Conservation (phyloP, 2,888 invertebrate species). For the Deroplatys truncata region DNA sequence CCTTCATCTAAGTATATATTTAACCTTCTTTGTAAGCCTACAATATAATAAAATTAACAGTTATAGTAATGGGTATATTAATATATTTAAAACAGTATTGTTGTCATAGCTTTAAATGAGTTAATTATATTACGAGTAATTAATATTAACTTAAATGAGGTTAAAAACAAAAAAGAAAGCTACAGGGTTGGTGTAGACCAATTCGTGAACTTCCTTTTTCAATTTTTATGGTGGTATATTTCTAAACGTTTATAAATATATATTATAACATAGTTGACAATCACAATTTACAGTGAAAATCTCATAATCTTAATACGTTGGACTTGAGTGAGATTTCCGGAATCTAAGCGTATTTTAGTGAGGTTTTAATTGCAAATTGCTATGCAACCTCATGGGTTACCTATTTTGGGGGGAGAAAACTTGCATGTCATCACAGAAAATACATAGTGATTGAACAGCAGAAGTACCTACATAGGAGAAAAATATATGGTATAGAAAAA, state of each 20-base stretch:
- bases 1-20: not conserved
- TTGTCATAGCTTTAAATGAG: constrained; percentile 32
- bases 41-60: constrained; percentile 22
- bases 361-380: constrained; percentile 23
- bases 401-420: not conserved
- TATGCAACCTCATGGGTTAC: constrained; percentile 17
- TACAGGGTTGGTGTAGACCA: constrained; percentile 24
- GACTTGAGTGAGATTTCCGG: not conserved
- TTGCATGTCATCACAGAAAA: not conserved
- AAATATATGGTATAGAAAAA: not conserved
- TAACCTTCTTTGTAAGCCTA: not conserved
- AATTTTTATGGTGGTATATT: constrained; percentile 29
- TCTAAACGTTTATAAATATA: constrained; percentile 30
- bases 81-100: constrained; percentile 33
- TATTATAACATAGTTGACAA: constrained; percentile 30
- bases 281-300: constrained; percentile 28
- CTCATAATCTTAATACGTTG: constrained; percentile 17
- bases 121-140: constrained; percentile 26
- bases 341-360: not conserved
- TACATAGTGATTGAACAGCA: not conserved
- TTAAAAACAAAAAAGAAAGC: constrained; percentile 17
- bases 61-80: constrained; percentile 26
- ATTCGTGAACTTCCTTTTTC: constrained; percentile 25
- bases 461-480: not conserved
- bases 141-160: constrained; percentile 19